Evolutionary conservation across 2,888 invertebrate genomes (phyloP).

Genomic region (Chelonus formosanus): DNA sequence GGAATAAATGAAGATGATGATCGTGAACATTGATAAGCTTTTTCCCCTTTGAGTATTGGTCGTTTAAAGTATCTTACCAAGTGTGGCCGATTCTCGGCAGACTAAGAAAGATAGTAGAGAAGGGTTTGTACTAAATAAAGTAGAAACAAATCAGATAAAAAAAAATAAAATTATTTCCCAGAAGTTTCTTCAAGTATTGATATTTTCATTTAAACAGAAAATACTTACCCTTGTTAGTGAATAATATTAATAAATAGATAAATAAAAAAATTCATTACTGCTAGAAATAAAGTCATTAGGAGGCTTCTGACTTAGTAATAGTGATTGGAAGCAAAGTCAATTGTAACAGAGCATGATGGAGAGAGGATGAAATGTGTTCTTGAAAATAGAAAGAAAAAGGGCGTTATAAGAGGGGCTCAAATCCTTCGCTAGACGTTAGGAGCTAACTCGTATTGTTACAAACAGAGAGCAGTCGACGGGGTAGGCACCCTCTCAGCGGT

Average conservation of each 20-base stretch:
- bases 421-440: slow-evolving; percentile 50
- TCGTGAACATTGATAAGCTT: slow-evolving; percentile 36
- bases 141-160: too few relatives aligned
- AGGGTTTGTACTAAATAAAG: not conserved
- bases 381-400: slow-evolving; percentile 2
- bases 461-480: slow-evolving; percentile 54
- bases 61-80: slow-evolving; percentile 36
- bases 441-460: slow-evolving; percentile 60
- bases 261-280: too few relatives aligned
- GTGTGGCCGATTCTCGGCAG: slow-evolving; percentile 23
- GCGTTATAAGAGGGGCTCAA: slow-evolving; percentile 36
- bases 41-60: slow-evolving; percentile 32
- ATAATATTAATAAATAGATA: too few relatives aligned
- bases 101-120: not conserved
- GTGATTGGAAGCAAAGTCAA: too few relatives aligned
- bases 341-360: not conserved
- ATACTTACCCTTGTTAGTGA: too few relatives aligned
- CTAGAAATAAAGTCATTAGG: too few relatives aligned
- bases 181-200: too few relatives aligned
- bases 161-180: too few relatives aligned
- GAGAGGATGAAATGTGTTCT: not conserved
- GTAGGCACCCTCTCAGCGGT: slow-evolving; percentile 60
- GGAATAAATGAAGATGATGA: slow-evolving; percentile 20
- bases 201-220: too few relatives aligned
- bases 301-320: too few relatives aligned